Conservation (phyloP, 2,797 vertebrate species). For the Halcyon leucocephala region DNA sequence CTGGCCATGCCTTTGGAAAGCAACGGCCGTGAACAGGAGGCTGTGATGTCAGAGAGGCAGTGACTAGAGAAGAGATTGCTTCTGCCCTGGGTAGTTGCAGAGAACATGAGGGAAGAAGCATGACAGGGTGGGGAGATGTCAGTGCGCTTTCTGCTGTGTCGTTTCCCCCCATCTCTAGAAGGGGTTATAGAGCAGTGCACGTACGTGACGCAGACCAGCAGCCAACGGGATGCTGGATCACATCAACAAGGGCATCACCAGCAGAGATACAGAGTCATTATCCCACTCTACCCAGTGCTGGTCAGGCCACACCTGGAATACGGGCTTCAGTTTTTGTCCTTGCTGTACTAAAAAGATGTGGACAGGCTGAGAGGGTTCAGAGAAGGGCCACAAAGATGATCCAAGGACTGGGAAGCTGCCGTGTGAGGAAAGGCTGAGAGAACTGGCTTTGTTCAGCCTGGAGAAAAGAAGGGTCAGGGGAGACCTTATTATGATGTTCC, state of each 20-base stretch:
- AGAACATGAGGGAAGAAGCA: not conserved
- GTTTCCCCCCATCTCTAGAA: not conserved
- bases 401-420: not conserved
- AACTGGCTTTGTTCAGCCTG: not conserved
- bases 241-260: not conserved
- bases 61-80: not conserved
- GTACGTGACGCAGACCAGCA: not conserved
- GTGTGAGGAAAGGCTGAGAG: not conserved
- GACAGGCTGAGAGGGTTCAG: not conserved
- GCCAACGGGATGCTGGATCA: not conserved
- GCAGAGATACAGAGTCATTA: not conserved
- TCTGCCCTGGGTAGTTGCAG: not conserved
- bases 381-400: not conserved
- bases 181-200: not conserved
- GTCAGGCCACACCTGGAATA: not conserved
- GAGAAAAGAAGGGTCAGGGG: not conserved
- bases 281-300: not conserved
- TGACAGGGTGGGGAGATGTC: not conserved
- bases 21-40: not conserved
- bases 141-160: not conserved
- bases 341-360: not conserved
- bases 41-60: accelerated
- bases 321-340: not conserved
- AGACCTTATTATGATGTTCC: not conserved
- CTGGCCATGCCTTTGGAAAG: not conserved